These are phyloP conservation scores for Mamestra configurata DNA, from an alignment of 1,140 invertebrate species.

Conservation along the genomic window DNA sequence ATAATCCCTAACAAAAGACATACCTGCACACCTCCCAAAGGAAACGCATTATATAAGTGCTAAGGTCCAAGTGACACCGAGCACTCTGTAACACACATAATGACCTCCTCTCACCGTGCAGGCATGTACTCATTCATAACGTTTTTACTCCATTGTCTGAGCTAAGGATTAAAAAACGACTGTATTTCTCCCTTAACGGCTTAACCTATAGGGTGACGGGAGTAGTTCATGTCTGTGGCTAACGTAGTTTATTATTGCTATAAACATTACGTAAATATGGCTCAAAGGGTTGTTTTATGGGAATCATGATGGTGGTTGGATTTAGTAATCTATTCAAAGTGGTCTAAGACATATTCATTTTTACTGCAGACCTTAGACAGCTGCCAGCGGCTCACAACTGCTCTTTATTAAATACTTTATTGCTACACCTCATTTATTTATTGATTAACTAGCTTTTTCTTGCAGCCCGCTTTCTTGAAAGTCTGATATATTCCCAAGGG, in stretches of 20 bases:
- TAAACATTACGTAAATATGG: background rate
- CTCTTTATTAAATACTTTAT: no score
- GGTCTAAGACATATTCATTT: no score
- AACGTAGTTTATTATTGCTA: background rate
- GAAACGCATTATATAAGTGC: background rate
- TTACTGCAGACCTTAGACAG: no score
- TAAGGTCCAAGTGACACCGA: background rate
- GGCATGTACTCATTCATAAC: conserved; percentile 30
- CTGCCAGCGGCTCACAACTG: no score
- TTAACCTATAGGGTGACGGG: conserved; percentile 9
- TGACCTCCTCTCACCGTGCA: conserved; percentile 20
- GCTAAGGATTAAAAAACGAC: background rate
- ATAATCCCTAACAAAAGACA: background rate
- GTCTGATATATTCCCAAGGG: no score
- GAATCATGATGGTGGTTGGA: no score
- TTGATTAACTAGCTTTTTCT: no score
- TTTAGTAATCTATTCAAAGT: no score
- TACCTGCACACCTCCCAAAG: background rate
- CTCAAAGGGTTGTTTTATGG: no score
- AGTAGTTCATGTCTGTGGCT: background rate
- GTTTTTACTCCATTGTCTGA: conserved; percentile 44
- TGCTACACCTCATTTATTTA: no score
- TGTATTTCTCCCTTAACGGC: background rate
- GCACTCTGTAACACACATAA: background rate
- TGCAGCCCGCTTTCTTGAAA: no score